Base-by-base conservation (phyloP, 2,888 invertebrate genomes). In the Myopa testacea region DNA sequence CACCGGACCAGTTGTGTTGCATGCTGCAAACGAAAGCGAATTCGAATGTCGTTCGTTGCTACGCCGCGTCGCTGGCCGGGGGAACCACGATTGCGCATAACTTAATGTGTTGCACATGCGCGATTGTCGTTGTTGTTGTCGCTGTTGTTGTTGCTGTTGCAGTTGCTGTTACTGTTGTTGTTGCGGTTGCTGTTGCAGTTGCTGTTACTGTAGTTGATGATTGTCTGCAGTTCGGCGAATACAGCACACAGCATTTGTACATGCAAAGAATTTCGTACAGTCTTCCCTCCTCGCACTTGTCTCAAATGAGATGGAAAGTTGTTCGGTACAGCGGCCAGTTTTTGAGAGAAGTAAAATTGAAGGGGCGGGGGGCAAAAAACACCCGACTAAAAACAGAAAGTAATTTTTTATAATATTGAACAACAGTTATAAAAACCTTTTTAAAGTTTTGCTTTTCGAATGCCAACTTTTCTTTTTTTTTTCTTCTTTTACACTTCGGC, bases 251-350 rank as follows among this genome's bases (percentile, higher is more conserved):
- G 67, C 37, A 38, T 67, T 67, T 67, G n/a, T 67, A 40, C 69
- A 52, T 50, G 63, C 52, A 67, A 75, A 65, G 75, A 67, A 75
- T 75, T 75, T 75, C 67, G 45, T 60, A 60, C 19, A 19, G 60
- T 60, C 37, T 63, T 12, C 63, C 63, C 26, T 26, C 12, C 26
- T 26, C 19, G 67, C 76, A n/a, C 14, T 19, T n/a, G 26, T 55
- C 52, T 34, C 65, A 76, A 65, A 76, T 65, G 76, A 76, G 65
- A 70, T 76, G 76, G 76, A 76, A 76, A 76, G 76, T 76, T 76
- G 55, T 19, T 67, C n/a, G n/a, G 67, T n/a, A 38, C 38, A n/a
- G 67, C 26, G 2, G 26, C 26, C 26, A 26, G 26, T 26, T 26
- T 26, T 26, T 37, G 37, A 14, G 16, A 37, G 7, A 34, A 14